Evolutionary conservation across 2,888 invertebrate species (phyloP).

Genomic region (Epinotia demarniana): DNA sequence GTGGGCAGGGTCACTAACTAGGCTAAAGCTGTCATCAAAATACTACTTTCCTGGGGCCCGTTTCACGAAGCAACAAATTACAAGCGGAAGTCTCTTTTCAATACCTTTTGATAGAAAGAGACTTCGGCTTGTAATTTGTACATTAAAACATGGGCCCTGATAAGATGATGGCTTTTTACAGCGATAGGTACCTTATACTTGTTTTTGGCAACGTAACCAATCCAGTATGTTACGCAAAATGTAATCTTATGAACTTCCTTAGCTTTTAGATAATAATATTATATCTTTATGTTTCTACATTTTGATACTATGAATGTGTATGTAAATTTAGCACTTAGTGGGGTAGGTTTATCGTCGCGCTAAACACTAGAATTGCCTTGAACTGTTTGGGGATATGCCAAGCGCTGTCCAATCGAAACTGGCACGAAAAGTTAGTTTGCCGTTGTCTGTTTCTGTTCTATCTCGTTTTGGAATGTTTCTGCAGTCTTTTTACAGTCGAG

Average conservation of each 20-base stretch:
- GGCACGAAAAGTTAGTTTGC: neutral
- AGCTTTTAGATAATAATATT: neutral
- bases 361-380: neutral
- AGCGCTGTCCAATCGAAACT: neutral
- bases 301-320: neutral
- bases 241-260: neutral
- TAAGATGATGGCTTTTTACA: neutral
- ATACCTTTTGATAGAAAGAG: too few species aligned
- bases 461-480: too few species aligned
- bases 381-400: conserved; percentile 17
- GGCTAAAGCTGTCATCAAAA: too few species aligned
- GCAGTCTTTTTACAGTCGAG: too few species aligned
- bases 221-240: neutral
- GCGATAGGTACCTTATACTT: too few species aligned
- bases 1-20: too few species aligned
- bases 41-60: too few species aligned
- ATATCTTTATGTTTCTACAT: conserved; percentile 1
- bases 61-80: too few species aligned
- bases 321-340: neutral
- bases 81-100: too few species aligned
- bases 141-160: too few species aligned
- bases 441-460: neutral
- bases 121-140: too few species aligned
- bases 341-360: neutral
- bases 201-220: neutral